phyloP scores from a whole-genome alignment of 2,113 vertebrate genomes.

The Saguinus imperator region DNA sequence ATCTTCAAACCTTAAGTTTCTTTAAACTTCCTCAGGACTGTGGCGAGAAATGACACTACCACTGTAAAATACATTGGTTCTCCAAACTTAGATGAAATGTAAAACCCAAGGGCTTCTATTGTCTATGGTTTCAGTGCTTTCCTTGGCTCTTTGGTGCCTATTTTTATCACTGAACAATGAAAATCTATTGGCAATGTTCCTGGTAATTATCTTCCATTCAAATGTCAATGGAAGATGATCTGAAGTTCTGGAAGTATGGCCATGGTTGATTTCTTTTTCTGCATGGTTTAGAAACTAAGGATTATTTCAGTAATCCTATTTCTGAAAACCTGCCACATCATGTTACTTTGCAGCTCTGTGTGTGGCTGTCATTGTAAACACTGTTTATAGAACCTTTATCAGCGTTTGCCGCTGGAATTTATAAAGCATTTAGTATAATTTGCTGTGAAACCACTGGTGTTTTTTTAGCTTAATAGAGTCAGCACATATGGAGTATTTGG shows the following conservation, averaged over 20 bases:
- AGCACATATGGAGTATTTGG: conserved; percentile 51
- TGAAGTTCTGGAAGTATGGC: conserved; percentile 46
- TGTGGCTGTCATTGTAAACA: conserved; percentile 62
- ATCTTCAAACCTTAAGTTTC: not conserved
- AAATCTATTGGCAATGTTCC: not conserved
- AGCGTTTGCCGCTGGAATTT: conserved; percentile 71
- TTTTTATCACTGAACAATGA: conserved; percentile 54
- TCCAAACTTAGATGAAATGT: not conserved
- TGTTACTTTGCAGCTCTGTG: conserved; percentile 51
- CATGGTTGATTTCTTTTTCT: conserved; percentile 11
- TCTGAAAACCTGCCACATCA: conserved; percentile 55
- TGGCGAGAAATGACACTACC: not conserved
- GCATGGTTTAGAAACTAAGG: not conserved
- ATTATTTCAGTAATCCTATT: conserved; percentile 55
- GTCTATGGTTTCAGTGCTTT: not conserved
- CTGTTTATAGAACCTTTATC: conserved; percentile 72
- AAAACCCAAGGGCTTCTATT: conserved; percentile 30
- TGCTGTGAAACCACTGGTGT: conserved; percentile 59
- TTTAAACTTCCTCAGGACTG: not conserved
- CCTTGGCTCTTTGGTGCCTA: not conserved
- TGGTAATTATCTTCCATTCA: conserved; percentile 27
- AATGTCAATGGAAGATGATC: conserved; percentile 37
- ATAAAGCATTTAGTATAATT: conserved; percentile 72
- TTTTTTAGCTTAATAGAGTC: conserved; percentile 65
- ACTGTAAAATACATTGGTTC: not conserved